Base-by-base conservation (phyloP, 2,888 invertebrate genomes). In the Busseola fusca region DNA sequence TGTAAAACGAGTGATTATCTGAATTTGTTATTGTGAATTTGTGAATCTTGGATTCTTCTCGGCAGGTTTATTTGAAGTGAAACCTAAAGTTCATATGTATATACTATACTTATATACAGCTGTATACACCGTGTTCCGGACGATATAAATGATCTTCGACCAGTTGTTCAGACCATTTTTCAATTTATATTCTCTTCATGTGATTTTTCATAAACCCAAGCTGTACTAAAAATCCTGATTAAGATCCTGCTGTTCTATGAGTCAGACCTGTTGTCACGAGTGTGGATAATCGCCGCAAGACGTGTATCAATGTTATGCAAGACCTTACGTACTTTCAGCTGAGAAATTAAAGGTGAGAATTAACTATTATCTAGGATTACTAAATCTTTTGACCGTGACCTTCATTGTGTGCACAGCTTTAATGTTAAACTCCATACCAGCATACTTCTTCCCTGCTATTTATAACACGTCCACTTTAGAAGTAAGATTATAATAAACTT, bases 271-370 rank as follows among this genome's bases (percentile, higher is more conserved):
- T 14, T 34, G 34, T 27, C 25, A n/a, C 34, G 25, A 52, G 25
- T 48, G 12, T 37, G 42, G 25, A 52, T 52, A 34, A 3, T 60
- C 18, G 60, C 9, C 37, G 16, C 1, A 54, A 72, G 25, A 59
- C 58, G 52, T 18, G n/a, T 30, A 6, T 45, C 21, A 40, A 30
- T 77, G 50, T 50, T 37, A 45, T 42, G n/a, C n/a, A 54, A 72
- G 1, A 25, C 2, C 0, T 25, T 9, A 3, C 12, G 9, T 21
- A n/a, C 16, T 56, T 48, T 16, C 14, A 18, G 4, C 25, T n/a
- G 5, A 27, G 16, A 42, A 71, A 59, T 34, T 78, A 50, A 50
- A 71, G 72, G 40, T 78, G 40, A 60, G 72, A 42, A 27, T 21
- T 0, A 34, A 25, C 10, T 16, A 12, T 16, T 69, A 48, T 16